Base-by-base conservation (phyloP, 2,888 invertebrate genomes). In the Brachynemurus nebulosus region DNA sequence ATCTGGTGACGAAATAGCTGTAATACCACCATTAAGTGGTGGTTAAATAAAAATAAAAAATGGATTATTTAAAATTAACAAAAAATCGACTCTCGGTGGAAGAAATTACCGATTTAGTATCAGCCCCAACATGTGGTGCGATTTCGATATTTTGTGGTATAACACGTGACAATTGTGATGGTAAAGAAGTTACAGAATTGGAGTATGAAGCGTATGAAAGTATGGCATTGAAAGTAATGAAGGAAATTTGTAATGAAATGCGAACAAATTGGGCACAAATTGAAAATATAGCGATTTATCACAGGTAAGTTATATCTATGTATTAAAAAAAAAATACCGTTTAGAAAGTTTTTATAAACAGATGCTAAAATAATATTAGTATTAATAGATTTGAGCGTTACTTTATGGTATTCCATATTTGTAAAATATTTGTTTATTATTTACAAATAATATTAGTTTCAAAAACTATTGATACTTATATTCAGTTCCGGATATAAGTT, bases 11-110 rank as follows among this genome's bases (percentile, higher is more conserved):
- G 84, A 80, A 62, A 72, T 95, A 49, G 95, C 93, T 48, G 73
- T 95, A 11, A 93, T 96, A 58, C 95, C 95, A 42, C 95, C 95
- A 0, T 70, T 96, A 41, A 93, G 93, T 66, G 93, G 93, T 55
- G 95, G 95, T 55, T 85, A 74, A 68, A 52, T 45, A 45, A 44
- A 17, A 25, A 38, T 20, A 17, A 34, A 52, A 52, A 30, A 86
- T 83, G 78, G 78, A 89, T 66, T 69, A 75, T 52, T 56, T 88
- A 14, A 74, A 80, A 57, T 60, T 93, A 38, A 74, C 77, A 0
- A 57, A 71, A 0, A 76, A 80, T 30, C 74, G 74, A 54, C 64
- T 93, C 33, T 71, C 76, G 43, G 66, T 88, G 3, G 79, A 78
- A 33, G 68, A 70, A 25, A 74, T 89, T 40, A 74, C 72, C 27